Evolutionary conservation across 2,113 vertebrate genomes (phyloP), one percentile per base, ranked within the genome.

Genomic region (Hemibagrus wyckioides): DNA sequence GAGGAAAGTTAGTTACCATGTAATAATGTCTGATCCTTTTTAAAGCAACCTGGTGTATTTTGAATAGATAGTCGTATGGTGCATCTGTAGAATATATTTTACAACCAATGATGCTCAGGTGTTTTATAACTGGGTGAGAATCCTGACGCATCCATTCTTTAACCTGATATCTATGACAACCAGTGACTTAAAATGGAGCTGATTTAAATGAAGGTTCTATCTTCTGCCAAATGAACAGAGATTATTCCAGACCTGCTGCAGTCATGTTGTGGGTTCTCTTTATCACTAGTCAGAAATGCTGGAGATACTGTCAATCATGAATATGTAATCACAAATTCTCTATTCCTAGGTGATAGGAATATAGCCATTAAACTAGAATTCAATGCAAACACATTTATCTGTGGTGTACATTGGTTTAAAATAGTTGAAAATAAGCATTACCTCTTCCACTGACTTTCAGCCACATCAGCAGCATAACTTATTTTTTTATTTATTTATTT

Each of bases 121-220:
- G 25, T 75, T 80, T 79, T 73, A 57, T 30, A 73, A 63, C 77
- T 76, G 2, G 4, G 33, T 44, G 36, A 54, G 36, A 86, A 69
- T 4, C 41, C 48, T 83, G 73, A 73, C 33, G 30, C 63, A 86
- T 89, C 57, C n/a, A n/a, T 80, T 75, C n/a, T 73, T 82, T 86
- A 73, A 86, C 54, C 80, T 80, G 63, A 30, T 86, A 25, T 83
- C 39, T 7, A 36, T 61, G 85, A 86, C 85, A 84, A 30, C 81
- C 50, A 33, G 50, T 81, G 19, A 39, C 80, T 59, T 36, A 56
- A 71, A 83, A 59, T 80, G 52, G 33, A 84, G 48, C 63, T 86
- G 80, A 86, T 50, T 86, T 86, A 50, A 79, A 83, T 86, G n/a
- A 15, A 41, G 33, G 39, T 86, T 48, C 59, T 57, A 56, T 76